These are phyloP conservation scores for Hiodon alosoides DNA, from an alignment of 2,113 vertebrate genomes.

Conservation along the genomic window DNA sequence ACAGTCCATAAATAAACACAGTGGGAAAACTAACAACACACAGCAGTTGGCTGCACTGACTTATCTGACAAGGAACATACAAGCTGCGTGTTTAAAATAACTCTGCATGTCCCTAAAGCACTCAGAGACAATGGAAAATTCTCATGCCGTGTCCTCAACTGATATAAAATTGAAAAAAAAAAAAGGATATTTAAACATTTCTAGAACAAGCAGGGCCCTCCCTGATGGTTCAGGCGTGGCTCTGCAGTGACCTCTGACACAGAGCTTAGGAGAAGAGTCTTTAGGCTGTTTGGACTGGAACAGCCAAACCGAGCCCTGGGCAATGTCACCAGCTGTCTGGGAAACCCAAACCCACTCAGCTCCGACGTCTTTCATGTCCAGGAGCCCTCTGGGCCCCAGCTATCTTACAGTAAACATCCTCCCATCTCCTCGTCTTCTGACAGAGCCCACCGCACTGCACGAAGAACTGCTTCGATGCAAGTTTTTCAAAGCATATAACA, in stretches of 20 bases:
- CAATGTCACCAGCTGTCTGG: background rate
- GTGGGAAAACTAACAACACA: background rate
- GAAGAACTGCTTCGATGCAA: background rate
- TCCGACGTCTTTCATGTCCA: background rate
- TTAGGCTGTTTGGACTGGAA: too few relatives aligned
- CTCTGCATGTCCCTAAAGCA: background rate
- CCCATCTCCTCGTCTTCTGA: slow-evolving; percentile 7
- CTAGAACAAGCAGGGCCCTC: background rate
- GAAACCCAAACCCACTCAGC: background rate
- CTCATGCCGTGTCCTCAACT: background rate
- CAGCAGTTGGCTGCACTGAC: background rate
- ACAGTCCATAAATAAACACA: background rate
- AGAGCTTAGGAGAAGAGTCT: background rate
- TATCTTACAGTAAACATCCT: slow-evolving; percentile 20
- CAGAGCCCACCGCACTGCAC: background rate
- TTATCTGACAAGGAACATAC: background rate
- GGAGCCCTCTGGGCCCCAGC: background rate
- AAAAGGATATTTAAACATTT: background rate
- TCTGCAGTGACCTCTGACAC: background rate
- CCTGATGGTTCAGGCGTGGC: background rate
- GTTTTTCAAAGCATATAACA: background rate
- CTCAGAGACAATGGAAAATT: background rate
- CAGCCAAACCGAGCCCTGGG: background rate
- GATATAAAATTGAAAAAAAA: background rate
- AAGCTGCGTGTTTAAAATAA: background rate